Base-by-base conservation (phyloP, 2,797 vertebrate species). In the Phrynocephalus forsythii region DNA sequence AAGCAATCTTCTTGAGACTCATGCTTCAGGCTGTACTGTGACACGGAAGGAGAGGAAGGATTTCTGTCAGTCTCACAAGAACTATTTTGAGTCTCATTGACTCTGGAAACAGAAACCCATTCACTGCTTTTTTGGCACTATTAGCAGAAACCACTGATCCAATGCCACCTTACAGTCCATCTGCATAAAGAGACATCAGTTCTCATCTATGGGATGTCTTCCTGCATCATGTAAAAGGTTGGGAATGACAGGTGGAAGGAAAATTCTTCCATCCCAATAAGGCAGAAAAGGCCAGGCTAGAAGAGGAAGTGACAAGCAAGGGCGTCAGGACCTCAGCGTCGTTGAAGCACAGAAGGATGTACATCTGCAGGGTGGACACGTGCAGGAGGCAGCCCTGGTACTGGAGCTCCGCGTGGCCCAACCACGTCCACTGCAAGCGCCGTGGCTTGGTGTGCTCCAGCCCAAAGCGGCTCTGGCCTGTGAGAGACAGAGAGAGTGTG, bases 331-430 rank as follows among this genome's bases (percentile, higher is more conserved):
- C 98, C 98, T 98, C 91, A 0, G 94, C 68, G 0, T 91, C 88
- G 89, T 99, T 99, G 94, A 99, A 98, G 81, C 97, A 93, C 89
- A 99, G 97, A 93, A 99, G 97, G 90, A 99, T 93, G 96, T 97
- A 98, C 98, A 99, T 99, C 97, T 99, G 98, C 86, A 99, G 94
- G 0, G 98, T 99, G 85, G 98, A 98, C 67, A 99, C 98, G 0
- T 98, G 97, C 16, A 99, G 97, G 6, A 95, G 87, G 87, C 95
- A 95, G 82, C 93, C 95, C n/a, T 97, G 98, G 0, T 98, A 98
- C 87, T 84, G 95, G 69, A 99, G 90, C 90, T 98, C 98, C 0
- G 98, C 98, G 9, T 97, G 97, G 86, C 99, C 99, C 89, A 99
- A 96, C 98, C 98, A 99, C 0, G 98, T 99, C 98, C 98, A 99